phyloP scores from a whole-genome alignment of 2,888 invertebrate genomes.

The Gnatocerus cornutus region DNA sequence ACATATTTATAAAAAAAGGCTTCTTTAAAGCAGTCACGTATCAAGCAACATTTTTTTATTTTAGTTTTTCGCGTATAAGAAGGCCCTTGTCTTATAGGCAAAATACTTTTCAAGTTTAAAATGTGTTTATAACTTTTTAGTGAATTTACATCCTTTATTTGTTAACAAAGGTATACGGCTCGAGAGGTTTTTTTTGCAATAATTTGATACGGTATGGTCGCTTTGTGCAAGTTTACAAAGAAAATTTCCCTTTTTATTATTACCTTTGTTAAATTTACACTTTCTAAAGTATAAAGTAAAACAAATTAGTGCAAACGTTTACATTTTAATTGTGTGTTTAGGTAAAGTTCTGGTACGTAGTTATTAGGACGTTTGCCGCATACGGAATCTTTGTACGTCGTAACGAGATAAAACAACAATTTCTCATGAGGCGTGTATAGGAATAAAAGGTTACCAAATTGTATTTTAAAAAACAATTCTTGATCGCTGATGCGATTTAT shows the following conservation, averaged over 20 bases:
- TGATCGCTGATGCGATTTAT: slow-evolving; percentile 24
- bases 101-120: not conserved
- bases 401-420: not conserved
- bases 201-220: too few species aligned
- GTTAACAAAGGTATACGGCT: too few species aligned
- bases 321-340: not conserved
- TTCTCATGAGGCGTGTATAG: not conserved
- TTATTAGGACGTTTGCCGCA: not conserved
- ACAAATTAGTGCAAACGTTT: not conserved
- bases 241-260: too few species aligned
- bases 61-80: not conserved
- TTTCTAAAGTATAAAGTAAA: not conserved
- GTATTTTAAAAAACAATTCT: not conserved
- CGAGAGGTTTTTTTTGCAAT: too few species aligned
- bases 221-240: too few species aligned
- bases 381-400: not conserved
- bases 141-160: too few species aligned
- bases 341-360: not conserved
- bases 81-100: slow-evolving; percentile 1
- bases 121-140: too few species aligned
- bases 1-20: too few species aligned
- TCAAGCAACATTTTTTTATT: too few species aligned
- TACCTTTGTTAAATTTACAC: not conserved
- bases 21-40: too few species aligned
- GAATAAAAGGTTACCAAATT: not conserved